Evolutionary conservation across 1,140 invertebrate species (phyloP).

Genomic region (Bombyx mandarina): DNA sequence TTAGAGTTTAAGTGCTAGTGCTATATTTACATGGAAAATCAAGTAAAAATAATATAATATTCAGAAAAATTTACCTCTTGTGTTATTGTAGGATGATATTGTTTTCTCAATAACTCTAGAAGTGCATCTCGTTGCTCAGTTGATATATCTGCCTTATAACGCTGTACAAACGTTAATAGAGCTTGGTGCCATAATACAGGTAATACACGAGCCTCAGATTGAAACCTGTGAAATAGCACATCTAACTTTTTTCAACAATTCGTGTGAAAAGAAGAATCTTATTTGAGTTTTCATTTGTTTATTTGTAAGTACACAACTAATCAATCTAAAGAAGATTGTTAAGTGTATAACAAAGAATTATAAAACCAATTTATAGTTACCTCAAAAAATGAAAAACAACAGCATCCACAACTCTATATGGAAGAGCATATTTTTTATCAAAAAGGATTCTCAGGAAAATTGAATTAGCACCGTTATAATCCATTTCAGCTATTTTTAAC

Average conservation of each 20-base stretch:
- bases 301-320: not conserved
- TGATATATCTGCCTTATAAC: conserved; percentile 96
- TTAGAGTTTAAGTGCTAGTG: no score
- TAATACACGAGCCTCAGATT: conserved; percentile 84
- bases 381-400: conserved; percentile 96
- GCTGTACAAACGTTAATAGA: conserved; percentile 93
- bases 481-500: conserved; percentile 97
- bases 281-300: not conserved
- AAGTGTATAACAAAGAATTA: not conserved
- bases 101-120: conserved; percentile 81
- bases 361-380: conserved; percentile 53
- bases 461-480: conserved; percentile 96
- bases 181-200: conserved; percentile 98
- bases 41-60: not conserved
- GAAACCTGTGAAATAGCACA: conserved; percentile 78
- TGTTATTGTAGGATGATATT: conserved; percentile 87
- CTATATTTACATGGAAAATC: not conserved
- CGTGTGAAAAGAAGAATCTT: not conserved
- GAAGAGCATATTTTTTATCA: conserved; percentile 98
- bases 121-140: conserved; percentile 92
- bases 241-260: no score
- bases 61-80: conserved; percentile 72
- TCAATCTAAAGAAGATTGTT: no score
- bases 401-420: conserved; percentile 95
- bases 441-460: conserved; percentile 95